Base-by-base conservation (phyloP, 2,797 vertebrate genomes). In the Acanthis flammea region DNA sequence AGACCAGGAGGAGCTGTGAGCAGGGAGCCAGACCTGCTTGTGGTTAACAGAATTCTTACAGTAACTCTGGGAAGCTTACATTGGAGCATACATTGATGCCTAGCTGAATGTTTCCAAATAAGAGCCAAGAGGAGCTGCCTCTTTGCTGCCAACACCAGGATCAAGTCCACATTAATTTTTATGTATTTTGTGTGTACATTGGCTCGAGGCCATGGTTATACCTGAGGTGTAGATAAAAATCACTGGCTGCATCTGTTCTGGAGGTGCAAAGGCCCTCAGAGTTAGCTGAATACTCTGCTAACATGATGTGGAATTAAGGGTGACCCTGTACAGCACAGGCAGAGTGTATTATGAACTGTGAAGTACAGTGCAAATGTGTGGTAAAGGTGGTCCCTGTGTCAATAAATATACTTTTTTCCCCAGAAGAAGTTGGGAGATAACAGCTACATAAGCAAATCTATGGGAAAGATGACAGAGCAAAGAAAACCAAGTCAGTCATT, bases 11-110 rank as follows among this genome's bases (percentile, higher is more conserved):
- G 31, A 94, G 31, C 35, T 72, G 31, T 41, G 71, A 83, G 77
- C 21, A 83, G 37, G 77, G 84, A 92, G 77, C 39, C n/a, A 87
- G 76, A 78, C 65, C 78, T 55, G 58, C 44, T 55, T 96, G 95
- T 77, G 95, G 95, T 96, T 96, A 96, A 88, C 89, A 92, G 68
- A 80, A 97, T 95, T 95, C 87, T 86, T 95, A 31, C 41, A 73
- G 82, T 77, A 95, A 93, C 88, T 89, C 75, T 39, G 89, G 75
- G 91, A 94, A 94, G 94, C 91, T 97, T 96, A 97, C 44, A 58
- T 89, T 96, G 92, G 91, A 97, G 44, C 89, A 81, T 24, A 70
- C 7, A n/a, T n/a, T 83, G 88, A 89, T 88, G 79, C 37, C 70
- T 62, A 92, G 66, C 85, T 94, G 81, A 72, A 92, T 35, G 31